A percentile compares a stretch with the other conserved stretches of the same genome.
phyloP scores from a whole-genome alignment of 2,113 vertebrate species.

The Petrocephalus microphthalmus region DNA sequence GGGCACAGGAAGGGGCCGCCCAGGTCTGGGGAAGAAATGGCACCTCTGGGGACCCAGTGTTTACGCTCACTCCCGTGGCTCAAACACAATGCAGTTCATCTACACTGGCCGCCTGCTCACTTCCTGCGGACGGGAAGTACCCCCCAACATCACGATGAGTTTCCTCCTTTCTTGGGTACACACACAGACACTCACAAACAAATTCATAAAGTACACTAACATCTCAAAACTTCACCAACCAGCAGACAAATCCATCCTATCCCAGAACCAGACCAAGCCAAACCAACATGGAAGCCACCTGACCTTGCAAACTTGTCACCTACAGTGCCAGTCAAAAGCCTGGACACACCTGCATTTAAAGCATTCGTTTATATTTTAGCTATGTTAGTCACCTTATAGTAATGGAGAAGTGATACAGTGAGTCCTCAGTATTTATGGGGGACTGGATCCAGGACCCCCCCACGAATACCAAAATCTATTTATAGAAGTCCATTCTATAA shows the following conservation, averaged over 20 bases:
- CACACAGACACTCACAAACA: neutral
- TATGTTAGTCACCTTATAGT: neutral
- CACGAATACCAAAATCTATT: neutral
- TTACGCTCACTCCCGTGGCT: neutral
- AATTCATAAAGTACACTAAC: neutral
- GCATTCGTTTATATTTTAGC: neutral
- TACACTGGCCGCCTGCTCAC: constrained; percentile 31
- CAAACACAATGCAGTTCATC: constrained; percentile 36
- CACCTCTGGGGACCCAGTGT: neutral
- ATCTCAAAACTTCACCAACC: neutral
- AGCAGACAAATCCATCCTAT: neutral
- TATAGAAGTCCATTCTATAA: neutral
- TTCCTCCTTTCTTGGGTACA: constrained; percentile 32
- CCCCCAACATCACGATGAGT: constrained; percentile 35
- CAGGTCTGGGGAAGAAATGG: neutral
- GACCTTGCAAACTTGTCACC: neutral
- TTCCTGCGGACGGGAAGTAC: constrained; percentile 57
- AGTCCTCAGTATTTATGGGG: neutral
- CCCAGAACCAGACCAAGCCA: neutral
- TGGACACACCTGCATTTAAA: neutral
- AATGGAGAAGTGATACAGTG: neutral
- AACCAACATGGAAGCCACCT: neutral
- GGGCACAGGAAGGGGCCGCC: neutral
- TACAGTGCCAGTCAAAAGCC: neutral
- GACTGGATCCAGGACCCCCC: neutral